Conservation (phyloP, 2,888 invertebrate genomes). For the Polia nebulosa region DNA sequence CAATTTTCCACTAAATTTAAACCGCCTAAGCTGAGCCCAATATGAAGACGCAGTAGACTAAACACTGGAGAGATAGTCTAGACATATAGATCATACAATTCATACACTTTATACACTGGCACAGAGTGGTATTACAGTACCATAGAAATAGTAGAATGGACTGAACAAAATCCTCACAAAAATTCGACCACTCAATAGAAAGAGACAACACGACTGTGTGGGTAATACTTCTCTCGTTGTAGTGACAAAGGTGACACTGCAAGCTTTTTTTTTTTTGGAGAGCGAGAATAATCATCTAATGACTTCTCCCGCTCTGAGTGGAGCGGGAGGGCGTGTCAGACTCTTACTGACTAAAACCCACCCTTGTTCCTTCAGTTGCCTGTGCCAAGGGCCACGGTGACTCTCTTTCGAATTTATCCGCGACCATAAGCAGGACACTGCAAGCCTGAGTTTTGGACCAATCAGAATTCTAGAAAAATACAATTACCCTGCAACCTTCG, state of each 20-base stretch:
- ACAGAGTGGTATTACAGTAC: background rate
- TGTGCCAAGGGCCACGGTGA: too few relatives aligned
- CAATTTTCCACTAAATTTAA: constrained; percentile 24
- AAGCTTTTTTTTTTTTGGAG: too few relatives aligned
- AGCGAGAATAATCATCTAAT: too few relatives aligned
- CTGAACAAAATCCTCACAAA: background rate
- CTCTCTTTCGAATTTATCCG: too few relatives aligned
- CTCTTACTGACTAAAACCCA: too few relatives aligned
- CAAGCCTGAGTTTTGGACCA: too few relatives aligned
- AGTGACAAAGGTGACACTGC: background rate
- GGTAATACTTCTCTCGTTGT: background rate
- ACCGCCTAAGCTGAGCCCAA: constrained; percentile 23
- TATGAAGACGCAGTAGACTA: constrained; percentile 51
- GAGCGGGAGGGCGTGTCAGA: too few relatives aligned
- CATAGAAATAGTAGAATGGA: background rate
- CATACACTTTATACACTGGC: constrained; percentile 2
- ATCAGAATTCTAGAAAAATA: too few relatives aligned
- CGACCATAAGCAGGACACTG: too few relatives aligned
- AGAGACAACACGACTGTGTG: background rate
- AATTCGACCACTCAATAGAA: background rate
- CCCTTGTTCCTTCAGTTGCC: too few relatives aligned
- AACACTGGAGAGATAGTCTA: constrained; percentile 60
- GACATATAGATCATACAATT: constrained; percentile 60
- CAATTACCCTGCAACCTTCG: too few relatives aligned
- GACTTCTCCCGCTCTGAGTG: too few relatives aligned